Evolutionary conservation across 2,888 invertebrate genomes (phyloP), one percentile per base, ranked within the genome.

Genomic region (Holacanthella duospinosa): DNA sequence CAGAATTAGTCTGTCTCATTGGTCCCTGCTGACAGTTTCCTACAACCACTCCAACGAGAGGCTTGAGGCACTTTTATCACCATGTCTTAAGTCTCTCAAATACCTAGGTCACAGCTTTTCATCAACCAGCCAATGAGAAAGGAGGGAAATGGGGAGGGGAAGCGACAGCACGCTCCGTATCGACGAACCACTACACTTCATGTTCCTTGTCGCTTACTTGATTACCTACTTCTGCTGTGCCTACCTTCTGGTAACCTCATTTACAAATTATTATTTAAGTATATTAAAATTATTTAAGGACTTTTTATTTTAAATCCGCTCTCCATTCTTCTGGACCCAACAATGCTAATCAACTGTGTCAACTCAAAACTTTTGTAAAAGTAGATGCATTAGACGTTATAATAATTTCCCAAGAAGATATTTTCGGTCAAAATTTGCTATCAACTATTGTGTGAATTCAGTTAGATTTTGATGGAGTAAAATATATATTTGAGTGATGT

Each of bases 181-280:
- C 25, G 59, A 59, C 25, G 59, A 59, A 27, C 59, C 59, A 6
- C 59, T 59, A 3, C 59, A 59, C 27, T 48, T 59, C 27, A 44
- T 59, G 21, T 59, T 59, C 44, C 48, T 59, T 25, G 59, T 59
- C 12, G 59, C 59, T 44, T 59, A 59, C 26, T 25, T 59, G n/a
- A 59, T 59, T n/a, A 59, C 59, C 2, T 59, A 59, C 48, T 59
- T 59, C 44, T 59, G 59, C 44, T 59, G 59, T 48, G 59, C 59
- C 26, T 59, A 59, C 25, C 26, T 59, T 24, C 44, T 59, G 44
- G 59, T 59, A 59, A 43, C 21, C 9, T 21, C 29, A 59, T 4
- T 48, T 4, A 48, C 21, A 48, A 9, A 48, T 16, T 12, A 36
- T 36, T 36, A 36, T 36, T 36, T 16, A 36, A 6, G 36, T 36